Base-by-base conservation (phyloP, 2,113 vertebrate genomes). In the Catharus fuscescens region DNA sequence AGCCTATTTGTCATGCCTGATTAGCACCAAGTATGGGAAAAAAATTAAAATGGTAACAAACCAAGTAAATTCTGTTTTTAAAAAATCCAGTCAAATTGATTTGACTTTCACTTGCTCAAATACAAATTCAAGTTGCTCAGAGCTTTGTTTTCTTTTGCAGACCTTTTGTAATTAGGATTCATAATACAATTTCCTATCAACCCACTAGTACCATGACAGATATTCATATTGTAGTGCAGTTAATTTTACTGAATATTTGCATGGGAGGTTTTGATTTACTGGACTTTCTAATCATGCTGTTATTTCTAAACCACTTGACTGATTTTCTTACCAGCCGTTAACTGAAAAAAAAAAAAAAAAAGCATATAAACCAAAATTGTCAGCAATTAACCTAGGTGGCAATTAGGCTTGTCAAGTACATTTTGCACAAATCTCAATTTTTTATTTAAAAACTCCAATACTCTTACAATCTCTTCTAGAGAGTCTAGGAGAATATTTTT, bases 1-100 rank as follows among this genome's bases (percentile, higher is more conserved):
- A 94, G 86, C 78, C 94, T 92, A 96, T 97, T 97, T 97, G 97
- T 97, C 97, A 98, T 89, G 95, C 92, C 93, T 97, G 96, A 97
- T 97, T 98, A 98, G 78, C 91, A 96, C 74, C 60, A 80, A 95
- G 60, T 94, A 92, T 86, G 91, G 95, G 67, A 93, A 97, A 96
- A 96, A 93, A 94, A 96, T 80, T 97, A 86, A 97, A 97, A 95
- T 45, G 21, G 45, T 82, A 88, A 88, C 79, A 96, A 97, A 95
- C 42, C 47, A 74, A 80, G 36, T 14, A 81, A 95, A 95, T 94
- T 71, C 56, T 89, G 59, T 23, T 95, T 95, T 80, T 62, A 59
- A 88, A 91, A 97, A 82, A 62, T 52, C 31, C 34, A 73, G 71
- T 84, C 62, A 94, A 65, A 90, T n/a, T 19, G 12, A 83, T 90